Conservation (phyloP, 2,888 invertebrate genomes). For the Thereva unica region DNA sequence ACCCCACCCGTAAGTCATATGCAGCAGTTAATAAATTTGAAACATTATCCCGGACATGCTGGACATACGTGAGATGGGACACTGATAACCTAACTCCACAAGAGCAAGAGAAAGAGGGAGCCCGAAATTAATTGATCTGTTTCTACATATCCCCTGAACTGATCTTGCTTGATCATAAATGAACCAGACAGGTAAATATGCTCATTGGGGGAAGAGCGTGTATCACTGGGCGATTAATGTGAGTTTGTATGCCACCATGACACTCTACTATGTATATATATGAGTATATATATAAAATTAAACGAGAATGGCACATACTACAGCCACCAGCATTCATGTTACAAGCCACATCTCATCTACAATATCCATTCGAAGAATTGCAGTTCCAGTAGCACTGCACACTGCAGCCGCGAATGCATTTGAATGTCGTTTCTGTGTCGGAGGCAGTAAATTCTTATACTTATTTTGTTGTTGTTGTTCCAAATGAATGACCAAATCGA, state of each 20-base stretch:
- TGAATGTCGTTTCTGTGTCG: conserved; percentile 17
- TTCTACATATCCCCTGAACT: conserved; percentile 2
- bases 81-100: conserved; percentile 18
- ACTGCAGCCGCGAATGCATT: conserved; percentile 21
- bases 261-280: conserved; percentile 1
- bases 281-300: neutral
- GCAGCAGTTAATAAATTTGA: conserved; percentile 30
- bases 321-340: neutral
- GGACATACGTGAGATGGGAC: conserved; percentile 17
- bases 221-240: conserved; percentile 25
- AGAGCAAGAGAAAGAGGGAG: neutral
- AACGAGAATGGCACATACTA: neutral
- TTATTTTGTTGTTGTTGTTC: too few relatives aligned
- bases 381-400: conserved; percentile 20
- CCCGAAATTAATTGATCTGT: conserved; percentile 34
- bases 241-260: conserved; percentile 25
- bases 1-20: conserved; percentile 16
- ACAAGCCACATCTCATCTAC: neutral
- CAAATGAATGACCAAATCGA: conserved; percentile 4
- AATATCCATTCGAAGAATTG: neutral
- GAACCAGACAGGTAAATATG: conserved; percentile 31
- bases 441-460: conserved; percentile 15
- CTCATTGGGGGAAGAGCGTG: conserved; percentile 15
- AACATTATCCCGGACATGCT: conserved; percentile 27
- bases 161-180: conserved; percentile 30